Percentiles rank a stretch among this genome's conserved stretches.
Conservation (phyloP, 1,140 invertebrate genomes). For the Saxidomus purpurata region DNA sequence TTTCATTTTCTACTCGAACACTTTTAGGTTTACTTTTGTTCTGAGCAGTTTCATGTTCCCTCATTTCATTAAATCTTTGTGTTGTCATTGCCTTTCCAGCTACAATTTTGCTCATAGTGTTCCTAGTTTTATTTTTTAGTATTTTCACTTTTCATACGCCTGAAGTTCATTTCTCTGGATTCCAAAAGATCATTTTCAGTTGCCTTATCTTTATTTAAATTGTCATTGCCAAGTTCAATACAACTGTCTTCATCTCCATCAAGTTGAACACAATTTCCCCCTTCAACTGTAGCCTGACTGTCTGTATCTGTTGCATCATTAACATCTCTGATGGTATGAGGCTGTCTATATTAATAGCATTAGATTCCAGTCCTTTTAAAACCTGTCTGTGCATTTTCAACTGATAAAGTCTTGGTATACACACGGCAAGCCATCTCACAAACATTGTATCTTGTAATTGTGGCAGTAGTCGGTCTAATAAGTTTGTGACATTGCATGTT, state of each 20-base stretch:
- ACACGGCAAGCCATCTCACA: constrained; percentile 57
- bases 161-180: too few relatives aligned
- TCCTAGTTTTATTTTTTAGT: not conserved
- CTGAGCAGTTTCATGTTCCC: not conserved
- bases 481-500: constrained; percentile 55
- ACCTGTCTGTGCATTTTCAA: constrained; percentile 30
- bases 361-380: constrained; percentile 29
- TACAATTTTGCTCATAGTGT: not conserved
- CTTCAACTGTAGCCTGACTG: not conserved
- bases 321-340: not conserved
- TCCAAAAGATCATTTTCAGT: not conserved
- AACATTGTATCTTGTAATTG: constrained; percentile 36
- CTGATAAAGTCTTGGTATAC: constrained; percentile 38
- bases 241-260: not conserved
- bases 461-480: not conserved
- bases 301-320: not conserved
- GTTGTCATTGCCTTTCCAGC: constrained; percentile 10
- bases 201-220: not conserved
- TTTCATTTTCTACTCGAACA: not conserved
- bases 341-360: not conserved
- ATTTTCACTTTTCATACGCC: not conserved
- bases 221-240: not conserved
- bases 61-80: not conserved
- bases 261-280: not conserved
- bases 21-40: not conserved